A percentile compares a stretch with the other conserved stretches of the same genome.
phyloP scores from a whole-genome alignment of 2,888 invertebrate genomes.

The Zygogramma bicolorata region DNA sequence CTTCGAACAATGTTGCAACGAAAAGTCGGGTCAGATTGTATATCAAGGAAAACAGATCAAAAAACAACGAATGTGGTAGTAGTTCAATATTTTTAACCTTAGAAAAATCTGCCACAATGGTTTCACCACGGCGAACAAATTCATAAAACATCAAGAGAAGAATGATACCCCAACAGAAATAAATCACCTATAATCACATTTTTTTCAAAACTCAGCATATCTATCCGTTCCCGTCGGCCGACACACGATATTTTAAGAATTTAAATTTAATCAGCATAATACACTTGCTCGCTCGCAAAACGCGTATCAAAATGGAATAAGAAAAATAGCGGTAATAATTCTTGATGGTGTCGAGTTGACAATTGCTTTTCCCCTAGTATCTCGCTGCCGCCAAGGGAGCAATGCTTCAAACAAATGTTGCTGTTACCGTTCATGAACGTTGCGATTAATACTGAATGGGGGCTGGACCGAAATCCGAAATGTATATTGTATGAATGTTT shows the following conservation, averaged over 20 bases:
- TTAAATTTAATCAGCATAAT: constrained; percentile 63
- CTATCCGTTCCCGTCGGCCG: constrained; percentile 36
- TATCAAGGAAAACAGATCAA: no score
- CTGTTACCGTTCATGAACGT: constrained; percentile 39
- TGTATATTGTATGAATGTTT: neutral
- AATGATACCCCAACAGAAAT: constrained; percentile 12
- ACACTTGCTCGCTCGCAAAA: constrained; percentile 55
- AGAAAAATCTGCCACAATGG: no score
- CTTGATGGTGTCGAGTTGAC: constrained; percentile 65
- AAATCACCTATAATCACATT: constrained; percentile 38
- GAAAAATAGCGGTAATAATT: constrained; percentile 65
- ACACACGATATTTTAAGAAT: constrained; percentile 49
- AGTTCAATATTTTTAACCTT: no score
- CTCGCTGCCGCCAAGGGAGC: constrained; percentile 59
- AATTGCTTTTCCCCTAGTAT: constrained; percentile 62
- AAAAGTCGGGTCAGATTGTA: no score
- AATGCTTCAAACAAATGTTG: constrained; percentile 60
- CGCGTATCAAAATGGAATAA: constrained; percentile 59
- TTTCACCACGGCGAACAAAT: no score
- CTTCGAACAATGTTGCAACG: no score
- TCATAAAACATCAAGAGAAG: neutral
- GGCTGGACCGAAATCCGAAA: constrained; percentile 24
- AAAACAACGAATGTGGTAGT: no score
- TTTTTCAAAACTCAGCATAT: constrained; percentile 36
- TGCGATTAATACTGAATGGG: constrained; percentile 33